Conservation (phyloP, 2,797 vertebrate genomes). For the Neoniphon sammara region DNA sequence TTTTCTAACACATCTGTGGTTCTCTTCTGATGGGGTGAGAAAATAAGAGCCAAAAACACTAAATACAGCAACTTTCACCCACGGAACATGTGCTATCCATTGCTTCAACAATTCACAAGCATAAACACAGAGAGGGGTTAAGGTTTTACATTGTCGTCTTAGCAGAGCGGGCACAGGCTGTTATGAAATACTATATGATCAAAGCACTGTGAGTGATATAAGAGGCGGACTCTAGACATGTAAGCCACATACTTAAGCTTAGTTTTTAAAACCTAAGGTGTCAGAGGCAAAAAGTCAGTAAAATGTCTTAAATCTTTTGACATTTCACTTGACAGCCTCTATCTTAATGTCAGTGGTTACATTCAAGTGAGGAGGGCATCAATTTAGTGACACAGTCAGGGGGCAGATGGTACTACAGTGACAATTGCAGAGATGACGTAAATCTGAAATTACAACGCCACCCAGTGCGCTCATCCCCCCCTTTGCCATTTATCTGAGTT, state of each 20-base stretch:
- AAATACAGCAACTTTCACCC: conserved; percentile 1
- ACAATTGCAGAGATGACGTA: background rate
- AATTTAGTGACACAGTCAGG: background rate
- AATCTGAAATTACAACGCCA: conserved; percentile 32
- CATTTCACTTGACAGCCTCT: background rate
- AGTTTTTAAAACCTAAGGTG: background rate
- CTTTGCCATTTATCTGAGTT: background rate
- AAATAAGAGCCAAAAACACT: conserved; percentile 1
- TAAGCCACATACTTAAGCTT: background rate
- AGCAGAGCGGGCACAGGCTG: too few relatives aligned
- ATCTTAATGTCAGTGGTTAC: conserved; percentile 7
- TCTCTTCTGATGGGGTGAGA: background rate
- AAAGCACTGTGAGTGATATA: background rate
- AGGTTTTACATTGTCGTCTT: too few relatives aligned
- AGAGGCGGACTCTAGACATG: background rate
- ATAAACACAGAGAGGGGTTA: background rate
- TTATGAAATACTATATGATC: background rate
- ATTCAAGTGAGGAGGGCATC: too few relatives aligned
- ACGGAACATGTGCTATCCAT: background rate
- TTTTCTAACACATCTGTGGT: background rate
- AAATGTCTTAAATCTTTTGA: background rate
- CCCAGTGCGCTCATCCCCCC: background rate
- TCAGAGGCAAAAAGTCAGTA: conserved; percentile 2
- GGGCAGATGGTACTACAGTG: conserved; percentile 1
- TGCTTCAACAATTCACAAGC: background rate